Conservation (phyloP, 2,888 invertebrate species). For the Helicoverpa assulta region DNA sequence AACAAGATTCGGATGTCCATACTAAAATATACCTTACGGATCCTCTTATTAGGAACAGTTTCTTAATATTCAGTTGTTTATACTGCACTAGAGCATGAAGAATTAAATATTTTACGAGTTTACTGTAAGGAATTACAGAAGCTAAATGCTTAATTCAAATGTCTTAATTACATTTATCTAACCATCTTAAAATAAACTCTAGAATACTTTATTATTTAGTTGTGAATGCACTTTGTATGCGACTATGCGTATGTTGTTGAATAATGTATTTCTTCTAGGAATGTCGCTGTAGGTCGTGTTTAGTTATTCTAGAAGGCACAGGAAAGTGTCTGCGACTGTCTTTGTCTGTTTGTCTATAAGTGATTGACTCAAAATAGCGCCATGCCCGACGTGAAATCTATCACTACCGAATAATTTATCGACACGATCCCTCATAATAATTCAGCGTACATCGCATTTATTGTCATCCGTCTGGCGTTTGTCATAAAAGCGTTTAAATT, state of each 20-base stretch:
- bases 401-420: conserved; percentile 28
- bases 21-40: neutral
- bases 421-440: conserved; percentile 13
- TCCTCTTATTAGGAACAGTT: neutral
- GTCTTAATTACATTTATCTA: conserved; percentile 41
- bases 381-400: conserved; percentile 28
- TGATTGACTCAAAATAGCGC: conserved; percentile 24
- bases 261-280: conserved; percentile 55
- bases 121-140: conserved; percentile 26
- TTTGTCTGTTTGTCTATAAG: conserved; percentile 33
- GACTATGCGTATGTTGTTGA: conserved; percentile 29
- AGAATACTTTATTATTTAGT: conserved; percentile 29
- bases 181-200: conserved; percentile 36
- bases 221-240: conserved; percentile 46
- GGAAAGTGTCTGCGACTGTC: conserved; percentile 45
- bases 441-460: conserved; percentile 15
- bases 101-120: conserved; percentile 24
- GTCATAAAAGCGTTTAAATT: conserved; percentile 12
- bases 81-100: conserved; percentile 2
- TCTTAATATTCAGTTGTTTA: conserved; percentile 3
- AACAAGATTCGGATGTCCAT: too few relatives aligned
- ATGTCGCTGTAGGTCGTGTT: conserved; percentile 50
- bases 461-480: conserved; percentile 18
- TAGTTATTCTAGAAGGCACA: conserved; percentile 42
- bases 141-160: conserved; percentile 31